These are phyloP conservation scores for Cryptoblepharus egeriae DNA, from an alignment of 2,797 vertebrate species.

Conservation along the genomic window DNA sequence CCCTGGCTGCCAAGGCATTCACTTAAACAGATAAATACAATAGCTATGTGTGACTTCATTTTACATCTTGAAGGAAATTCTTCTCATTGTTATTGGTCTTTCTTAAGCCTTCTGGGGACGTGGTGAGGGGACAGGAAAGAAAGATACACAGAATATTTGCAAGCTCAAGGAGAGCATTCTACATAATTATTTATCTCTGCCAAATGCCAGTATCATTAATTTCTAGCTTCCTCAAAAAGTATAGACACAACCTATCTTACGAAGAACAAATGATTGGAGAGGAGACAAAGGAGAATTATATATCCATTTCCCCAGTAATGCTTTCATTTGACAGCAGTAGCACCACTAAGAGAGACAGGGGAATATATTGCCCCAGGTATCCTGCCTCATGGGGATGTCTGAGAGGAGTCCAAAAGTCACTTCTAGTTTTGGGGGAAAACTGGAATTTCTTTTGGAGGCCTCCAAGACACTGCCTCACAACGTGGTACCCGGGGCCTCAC, in stretches of 20 bases:
- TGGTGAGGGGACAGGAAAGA: neutral
- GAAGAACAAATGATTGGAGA: neutral
- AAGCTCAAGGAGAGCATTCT: conserved; percentile 3
- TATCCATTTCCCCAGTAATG: accelerated
- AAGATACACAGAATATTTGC: neutral
- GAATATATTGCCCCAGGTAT: too few relatives aligned
- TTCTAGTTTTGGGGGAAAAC: too few relatives aligned
- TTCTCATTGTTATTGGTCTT: neutral
- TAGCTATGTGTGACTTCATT: neutral
- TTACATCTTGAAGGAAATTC: neutral
- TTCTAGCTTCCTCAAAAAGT: neutral
- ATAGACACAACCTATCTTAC: conserved; percentile 19
- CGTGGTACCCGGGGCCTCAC: too few relatives aligned
- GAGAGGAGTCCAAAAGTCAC: too few relatives aligned
- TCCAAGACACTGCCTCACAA: too few relatives aligned
- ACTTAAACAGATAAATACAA: conserved; percentile 6
- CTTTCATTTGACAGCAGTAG: neutral
- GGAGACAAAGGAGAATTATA: neutral
- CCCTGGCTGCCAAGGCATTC: neutral
- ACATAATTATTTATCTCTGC: conserved; percentile 2
- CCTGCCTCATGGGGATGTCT: too few relatives aligned
- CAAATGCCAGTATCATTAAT: conserved; percentile 1
- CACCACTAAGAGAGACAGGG: too few relatives aligned
- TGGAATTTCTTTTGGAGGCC: too few relatives aligned
- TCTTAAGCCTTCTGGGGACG: neutral